phyloP scores from a whole-genome alignment of 2,797 vertebrate species.

The Menidia menidia region DNA sequence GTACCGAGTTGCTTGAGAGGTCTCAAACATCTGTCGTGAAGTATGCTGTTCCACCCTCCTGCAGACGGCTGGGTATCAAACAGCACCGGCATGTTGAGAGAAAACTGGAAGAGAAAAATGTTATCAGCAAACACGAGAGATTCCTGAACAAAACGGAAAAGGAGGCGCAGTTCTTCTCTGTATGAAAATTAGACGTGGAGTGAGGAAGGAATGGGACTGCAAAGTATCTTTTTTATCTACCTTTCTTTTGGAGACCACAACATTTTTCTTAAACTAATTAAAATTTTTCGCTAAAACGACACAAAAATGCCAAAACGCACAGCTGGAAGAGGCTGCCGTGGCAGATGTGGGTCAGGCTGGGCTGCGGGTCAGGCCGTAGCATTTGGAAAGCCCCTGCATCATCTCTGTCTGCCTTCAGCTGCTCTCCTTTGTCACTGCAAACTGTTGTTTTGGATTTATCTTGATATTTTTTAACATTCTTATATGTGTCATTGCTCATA shows the following conservation, averaged over 20 bases:
- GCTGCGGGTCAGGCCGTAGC: constrained; percentile 2
- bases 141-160: too few relatives aligned
- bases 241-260: background rate
- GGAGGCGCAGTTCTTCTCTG: too few relatives aligned
- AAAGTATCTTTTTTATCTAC: too few relatives aligned
- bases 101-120: constrained; percentile 9
- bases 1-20: background rate
- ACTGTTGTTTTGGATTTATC: constrained; percentile 7
- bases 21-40: constrained; percentile 18
- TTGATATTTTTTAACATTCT: background rate
- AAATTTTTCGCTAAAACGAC: background rate
- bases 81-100: constrained; percentile 6
- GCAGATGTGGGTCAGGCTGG: constrained; percentile 2
- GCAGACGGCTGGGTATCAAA: constrained; percentile 23
- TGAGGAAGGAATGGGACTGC: background rate
- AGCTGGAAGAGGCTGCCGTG: constrained; percentile 4
- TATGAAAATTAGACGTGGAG: background rate
- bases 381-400: constrained; percentile 30
- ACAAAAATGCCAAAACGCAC: background rate
- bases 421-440: background rate
- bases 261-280: background rate
- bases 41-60: background rate
- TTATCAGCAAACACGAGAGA: background rate
- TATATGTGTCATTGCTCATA: constrained; percentile 2
- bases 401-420: constrained; percentile 25